Evolutionary conservation across 1,140 invertebrate genomes (phyloP).

Genomic region (Olivierus martensii): DNA sequence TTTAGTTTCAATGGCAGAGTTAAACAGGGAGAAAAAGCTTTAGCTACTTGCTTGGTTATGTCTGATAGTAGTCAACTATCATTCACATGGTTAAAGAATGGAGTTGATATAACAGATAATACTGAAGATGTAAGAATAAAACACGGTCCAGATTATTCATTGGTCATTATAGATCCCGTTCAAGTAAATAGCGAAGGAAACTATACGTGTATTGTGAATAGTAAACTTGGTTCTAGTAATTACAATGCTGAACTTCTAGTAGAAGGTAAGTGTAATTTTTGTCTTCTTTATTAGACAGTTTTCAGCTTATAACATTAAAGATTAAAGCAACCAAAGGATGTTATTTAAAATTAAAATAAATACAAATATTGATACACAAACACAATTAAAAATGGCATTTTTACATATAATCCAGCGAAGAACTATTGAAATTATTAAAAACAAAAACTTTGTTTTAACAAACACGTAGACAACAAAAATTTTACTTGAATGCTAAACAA

Average conservation of each 20-base stretch:
- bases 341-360: too few relatives aligned
- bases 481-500: too few relatives aligned
- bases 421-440: too few relatives aligned
- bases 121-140: background rate
- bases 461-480: too few relatives aligned
- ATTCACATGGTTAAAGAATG: slow-evolving; percentile 6
- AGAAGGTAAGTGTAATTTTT: slow-evolving; percentile 18
- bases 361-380: too few relatives aligned
- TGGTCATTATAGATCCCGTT: slow-evolving; percentile 29
- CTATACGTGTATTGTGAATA: slow-evolving; percentile 45
- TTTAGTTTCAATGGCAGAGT: slow-evolving; percentile 5
- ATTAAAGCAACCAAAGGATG: too few relatives aligned
- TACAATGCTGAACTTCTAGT: slow-evolving; percentile 16
- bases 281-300: too few relatives aligned
- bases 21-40: slow-evolving; percentile 8
- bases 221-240: slow-evolving; percentile 27
- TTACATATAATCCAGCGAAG: too few relatives aligned
- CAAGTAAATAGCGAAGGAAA: slow-evolving; percentile 34
- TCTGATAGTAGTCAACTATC: background rate
- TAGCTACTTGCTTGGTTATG: slow-evolving; percentile 1
- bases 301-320: slow-evolving; percentile 31
- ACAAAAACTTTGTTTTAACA: too few relatives aligned
- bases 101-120: background rate
- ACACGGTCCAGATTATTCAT: slow-evolving; percentile 9
- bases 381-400: too few relatives aligned